Evolutionary conservation across 2,113 vertebrate genomes (phyloP).

Genomic region (Tupaia tana): DNA sequence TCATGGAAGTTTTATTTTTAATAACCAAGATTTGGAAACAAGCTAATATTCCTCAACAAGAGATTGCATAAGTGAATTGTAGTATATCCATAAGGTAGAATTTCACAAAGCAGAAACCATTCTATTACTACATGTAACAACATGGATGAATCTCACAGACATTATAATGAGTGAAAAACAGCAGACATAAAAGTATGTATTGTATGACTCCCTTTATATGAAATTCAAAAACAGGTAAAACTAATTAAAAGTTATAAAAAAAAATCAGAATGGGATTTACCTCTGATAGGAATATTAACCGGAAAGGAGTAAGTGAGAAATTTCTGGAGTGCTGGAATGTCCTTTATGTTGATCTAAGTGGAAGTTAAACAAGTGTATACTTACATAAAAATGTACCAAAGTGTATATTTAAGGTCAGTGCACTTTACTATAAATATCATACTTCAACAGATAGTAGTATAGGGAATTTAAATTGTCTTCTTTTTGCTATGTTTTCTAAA

Average conservation of each 20-base stretch:
- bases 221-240: constrained; percentile 41
- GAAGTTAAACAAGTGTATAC: not conserved
- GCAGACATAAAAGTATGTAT: not conserved
- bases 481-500: constrained; percentile 3
- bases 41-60: not conserved
- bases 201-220: not conserved
- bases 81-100: not conserved
- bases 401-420: not conserved
- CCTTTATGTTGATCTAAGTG: not conserved
- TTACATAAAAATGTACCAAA: not conserved
- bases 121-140: not conserved
- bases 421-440: not conserved
- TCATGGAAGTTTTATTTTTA: constrained; percentile 33
- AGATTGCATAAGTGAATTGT: not conserved
- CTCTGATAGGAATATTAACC: not conserved
- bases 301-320: not conserved
- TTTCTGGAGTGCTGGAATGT: not conserved
- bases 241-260: not conserved
- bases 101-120: not conserved
- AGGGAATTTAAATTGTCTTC: not conserved
- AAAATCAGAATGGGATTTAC: constrained; percentile 15
- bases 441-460: not conserved
- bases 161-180: not conserved
- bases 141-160: not conserved
- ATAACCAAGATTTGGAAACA: not conserved